phyloP scores from a whole-genome alignment of 2,888 invertebrate genomes.

The Lepas anatifera region DNA sequence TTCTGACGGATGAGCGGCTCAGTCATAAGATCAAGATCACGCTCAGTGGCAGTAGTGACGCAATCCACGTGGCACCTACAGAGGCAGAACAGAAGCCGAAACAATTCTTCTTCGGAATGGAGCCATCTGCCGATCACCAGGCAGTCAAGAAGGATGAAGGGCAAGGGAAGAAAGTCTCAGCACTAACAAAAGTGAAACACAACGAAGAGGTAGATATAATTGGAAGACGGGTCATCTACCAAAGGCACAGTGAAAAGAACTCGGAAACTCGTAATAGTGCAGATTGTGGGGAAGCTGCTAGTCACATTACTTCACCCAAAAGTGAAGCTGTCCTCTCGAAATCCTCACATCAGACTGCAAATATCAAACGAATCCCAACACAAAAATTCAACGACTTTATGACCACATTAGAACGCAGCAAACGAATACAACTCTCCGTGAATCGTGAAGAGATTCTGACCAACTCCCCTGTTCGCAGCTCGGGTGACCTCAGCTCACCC shows the following conservation, averaged over 20 bases:
- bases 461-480: not conserved
- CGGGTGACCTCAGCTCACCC: not conserved
- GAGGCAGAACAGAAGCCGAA: conserved; percentile 16
- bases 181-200: not conserved
- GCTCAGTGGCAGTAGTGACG: not conserved
- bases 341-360: no score
- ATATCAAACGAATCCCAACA: not conserved
- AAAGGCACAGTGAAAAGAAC: not conserved
- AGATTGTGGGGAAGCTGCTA: no score
- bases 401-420: not conserved
- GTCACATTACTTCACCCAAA: no score
- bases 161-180: not conserved
- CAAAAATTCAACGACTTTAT: conserved; percentile 4
- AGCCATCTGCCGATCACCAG: conserved; percentile 8
- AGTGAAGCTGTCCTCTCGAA: no score
- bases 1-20: not conserved
- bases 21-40: not conserved
- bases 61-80: not conserved
- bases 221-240: not conserved
- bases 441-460: conserved; percentile 7
- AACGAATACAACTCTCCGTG: not conserved
- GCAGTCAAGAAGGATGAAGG: not conserved
- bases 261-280: no score
- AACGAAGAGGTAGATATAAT: not conserved
- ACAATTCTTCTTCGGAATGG: conserved; percentile 25